A percentile compares a stretch with the other conserved stretches of the same genome.
phyloP scores from a whole-genome alignment of 2,113 vertebrate genomes.

The Opisthocomus hoazin region DNA sequence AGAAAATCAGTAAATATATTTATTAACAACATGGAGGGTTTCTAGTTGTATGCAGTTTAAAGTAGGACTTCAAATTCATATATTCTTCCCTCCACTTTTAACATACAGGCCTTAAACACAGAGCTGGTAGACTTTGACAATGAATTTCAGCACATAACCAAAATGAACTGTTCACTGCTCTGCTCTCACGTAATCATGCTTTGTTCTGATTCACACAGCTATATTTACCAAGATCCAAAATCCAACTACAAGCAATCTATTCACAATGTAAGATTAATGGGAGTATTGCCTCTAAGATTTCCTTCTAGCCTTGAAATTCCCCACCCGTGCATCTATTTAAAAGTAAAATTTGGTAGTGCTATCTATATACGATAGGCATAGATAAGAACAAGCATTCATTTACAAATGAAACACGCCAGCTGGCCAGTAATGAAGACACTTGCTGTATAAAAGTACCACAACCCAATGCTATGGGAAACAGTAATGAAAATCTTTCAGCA shows the following conservation, averaged over 20 bases:
- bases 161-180: background rate
- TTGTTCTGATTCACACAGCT: background rate
- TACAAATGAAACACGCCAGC: background rate
- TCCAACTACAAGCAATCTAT: background rate
- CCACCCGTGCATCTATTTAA: background rate
- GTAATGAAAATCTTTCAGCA: background rate
- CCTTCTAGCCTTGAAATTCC: background rate
- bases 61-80: background rate
- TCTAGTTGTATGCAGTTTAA: background rate
- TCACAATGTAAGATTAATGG: background rate
- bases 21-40: background rate
- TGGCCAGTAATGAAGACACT: background rate
- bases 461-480: background rate
- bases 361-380: background rate
- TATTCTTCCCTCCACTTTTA: background rate
- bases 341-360: background rate
- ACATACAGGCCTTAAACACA: background rate
- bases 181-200: background rate
- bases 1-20: background rate
- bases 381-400: background rate
- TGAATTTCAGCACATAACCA: background rate
- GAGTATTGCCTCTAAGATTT: background rate
- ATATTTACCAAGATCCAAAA: background rate
- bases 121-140: background rate
- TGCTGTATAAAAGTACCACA: background rate